Conservation (phyloP, 2,113 vertebrate species). For the Grammomys surdaster region DNA sequence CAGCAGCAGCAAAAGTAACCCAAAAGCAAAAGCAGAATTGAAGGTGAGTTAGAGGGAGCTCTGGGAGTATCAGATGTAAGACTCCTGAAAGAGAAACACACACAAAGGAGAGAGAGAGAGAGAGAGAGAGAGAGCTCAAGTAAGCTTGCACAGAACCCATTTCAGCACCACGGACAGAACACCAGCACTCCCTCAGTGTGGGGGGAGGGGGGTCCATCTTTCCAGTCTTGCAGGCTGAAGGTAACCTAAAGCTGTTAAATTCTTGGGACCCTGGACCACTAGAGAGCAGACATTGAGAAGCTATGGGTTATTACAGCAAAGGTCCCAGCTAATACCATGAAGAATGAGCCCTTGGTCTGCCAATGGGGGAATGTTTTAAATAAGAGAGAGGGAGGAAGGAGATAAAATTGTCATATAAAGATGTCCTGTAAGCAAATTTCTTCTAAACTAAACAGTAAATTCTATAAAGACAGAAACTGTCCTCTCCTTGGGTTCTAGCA, state of each 20-base stretch:
- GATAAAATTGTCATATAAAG: neutral
- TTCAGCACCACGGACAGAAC: slow-evolving; percentile 67
- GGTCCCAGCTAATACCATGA: too few species aligned
- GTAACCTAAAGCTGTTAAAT: neutral
- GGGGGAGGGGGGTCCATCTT: neutral
- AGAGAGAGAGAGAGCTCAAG: neutral
- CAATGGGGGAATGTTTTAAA: neutral
- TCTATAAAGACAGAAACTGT: neutral
- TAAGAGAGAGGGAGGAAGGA: too few species aligned
- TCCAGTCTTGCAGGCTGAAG: too few species aligned
- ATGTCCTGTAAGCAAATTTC: neutral
- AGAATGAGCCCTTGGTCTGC: too few species aligned
- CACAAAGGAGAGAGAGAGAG: neutral
- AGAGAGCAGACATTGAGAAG: neutral
- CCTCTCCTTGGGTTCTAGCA: neutral
- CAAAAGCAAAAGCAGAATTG: neutral
- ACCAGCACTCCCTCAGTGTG: neutral
- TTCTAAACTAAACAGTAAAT: neutral
- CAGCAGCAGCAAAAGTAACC: neutral
- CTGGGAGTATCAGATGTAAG: neutral
- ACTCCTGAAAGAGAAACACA: neutral
- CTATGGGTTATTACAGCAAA: too few species aligned
- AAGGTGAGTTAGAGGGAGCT: neutral
- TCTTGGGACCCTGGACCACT: neutral
- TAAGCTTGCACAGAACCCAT: neutral